phyloP scores from a whole-genome alignment of 2,113 vertebrate species.

The Cyanoliseus patagonus region DNA sequence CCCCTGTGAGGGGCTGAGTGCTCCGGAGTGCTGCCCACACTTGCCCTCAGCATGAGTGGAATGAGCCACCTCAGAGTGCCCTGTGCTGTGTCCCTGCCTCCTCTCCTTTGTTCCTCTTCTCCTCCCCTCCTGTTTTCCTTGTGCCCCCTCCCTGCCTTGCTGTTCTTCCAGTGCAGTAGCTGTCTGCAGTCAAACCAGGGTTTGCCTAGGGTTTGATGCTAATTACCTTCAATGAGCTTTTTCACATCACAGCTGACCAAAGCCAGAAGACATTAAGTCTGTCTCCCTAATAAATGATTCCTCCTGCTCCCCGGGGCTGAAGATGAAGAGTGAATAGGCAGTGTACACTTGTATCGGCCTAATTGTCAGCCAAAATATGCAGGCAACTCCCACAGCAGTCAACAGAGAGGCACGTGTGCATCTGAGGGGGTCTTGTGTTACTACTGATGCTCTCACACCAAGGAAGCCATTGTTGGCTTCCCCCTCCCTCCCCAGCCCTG shows the following conservation, averaged over 20 bases:
- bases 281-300: conserved; percentile 34
- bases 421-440: neutral
- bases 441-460: conserved; percentile 9
- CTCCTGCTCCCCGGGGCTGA: neutral
- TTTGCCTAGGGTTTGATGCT: conserved; percentile 17
- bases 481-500: neutral
- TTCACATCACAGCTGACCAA: conserved; percentile 49
- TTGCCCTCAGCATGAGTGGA: neutral
- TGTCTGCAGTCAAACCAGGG: neutral
- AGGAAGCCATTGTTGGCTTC: neutral
- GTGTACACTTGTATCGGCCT: neutral
- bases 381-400: conserved; percentile 40
- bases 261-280: conserved; percentile 25
- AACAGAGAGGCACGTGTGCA: conserved; percentile 4
- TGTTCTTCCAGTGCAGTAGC: neutral
- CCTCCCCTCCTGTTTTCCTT: neutral
- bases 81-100: neutral
- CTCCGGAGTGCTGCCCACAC: fast-evolving
- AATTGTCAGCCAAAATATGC: conserved; percentile 54
- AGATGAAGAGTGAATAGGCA: conserved; percentile 20
- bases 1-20: neutral
- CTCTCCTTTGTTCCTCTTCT: neutral
- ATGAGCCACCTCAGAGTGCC: fast-evolving
- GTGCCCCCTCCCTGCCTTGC: neutral
- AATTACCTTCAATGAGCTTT: conserved; percentile 32